Evolutionary conservation across 1,140 invertebrate genomes (phyloP), one percentile per base, ranked within the genome.

Genomic region (Cotesia glomerata): DNA sequence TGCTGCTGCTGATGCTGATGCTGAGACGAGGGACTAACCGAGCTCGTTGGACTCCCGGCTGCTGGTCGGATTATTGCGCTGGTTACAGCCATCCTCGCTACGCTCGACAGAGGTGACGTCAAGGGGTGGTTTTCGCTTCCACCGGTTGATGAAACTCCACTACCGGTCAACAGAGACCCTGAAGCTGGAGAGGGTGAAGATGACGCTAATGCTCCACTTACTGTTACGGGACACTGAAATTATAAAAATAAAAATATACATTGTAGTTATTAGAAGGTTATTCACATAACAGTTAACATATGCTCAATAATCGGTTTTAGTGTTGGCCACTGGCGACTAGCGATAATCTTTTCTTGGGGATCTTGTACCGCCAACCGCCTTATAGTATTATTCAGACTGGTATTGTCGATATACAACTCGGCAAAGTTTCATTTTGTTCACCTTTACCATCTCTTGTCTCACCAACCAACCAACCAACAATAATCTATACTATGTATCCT

Each of bases 141-240:
- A 75, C 77, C 71, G 59, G 74, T 80, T 32, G 69, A 54, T 69
- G 78, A 13, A 71, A 52, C 76, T 61, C 83, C 87, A 73, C 79
- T 75, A 36, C 76, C 83, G 67, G 81, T 82, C 59, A 80, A 69
- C 61, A 79, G 80, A 72, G 88, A 88, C 81, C 66, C 75, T 72
- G 74, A 77, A 77, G 87, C 85, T 80, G 90, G 87, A 77, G 89
- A 88, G 74, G 87, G 88, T 82, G 89, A 90, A 74, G 89, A 90
- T 77, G 89, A 89, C 81, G 88, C 88, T 85, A 90, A 86, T 80
- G 90, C 90, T 82, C 90, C 89, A 79, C 80, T 86, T 75, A 82
- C 85, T 82, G 86, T 85, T 78, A 86, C 85, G 81, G 85, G 85
- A 79, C 84, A 86, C 85, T 86, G 82, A 5, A 84, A 84, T 65